Conservation (phyloP, 2,113 vertebrate genomes). For the Laticauda laticaudata region DNA sequence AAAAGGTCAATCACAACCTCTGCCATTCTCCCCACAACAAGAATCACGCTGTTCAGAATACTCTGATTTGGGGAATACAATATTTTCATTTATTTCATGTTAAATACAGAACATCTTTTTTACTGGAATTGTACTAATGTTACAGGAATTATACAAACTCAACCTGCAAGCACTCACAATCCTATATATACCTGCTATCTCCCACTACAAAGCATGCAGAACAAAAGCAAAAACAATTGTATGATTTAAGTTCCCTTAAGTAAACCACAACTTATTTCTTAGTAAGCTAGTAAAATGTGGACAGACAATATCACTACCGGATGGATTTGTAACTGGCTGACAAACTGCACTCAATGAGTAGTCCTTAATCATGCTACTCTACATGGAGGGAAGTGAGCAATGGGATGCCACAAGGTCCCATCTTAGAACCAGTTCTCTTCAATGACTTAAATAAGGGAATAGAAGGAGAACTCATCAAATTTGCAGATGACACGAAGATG, state of each 20-base stretch:
- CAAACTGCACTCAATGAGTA: neutral
- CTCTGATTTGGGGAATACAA: neutral
- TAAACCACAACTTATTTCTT: neutral
- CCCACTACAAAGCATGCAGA: neutral
- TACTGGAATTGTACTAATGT: neutral
- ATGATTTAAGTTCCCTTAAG: neutral
- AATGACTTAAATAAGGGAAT: neutral
- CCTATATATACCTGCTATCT: neutral
- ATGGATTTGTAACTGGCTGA: neutral
- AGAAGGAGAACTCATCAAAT: neutral
- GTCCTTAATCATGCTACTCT: neutral
- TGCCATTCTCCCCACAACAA: neutral
- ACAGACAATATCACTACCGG: neutral
- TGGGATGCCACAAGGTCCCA: neutral
- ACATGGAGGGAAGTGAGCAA: neutral
- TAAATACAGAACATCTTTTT: neutral
- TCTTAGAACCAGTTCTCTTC: neutral
- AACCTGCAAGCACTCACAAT: neutral
- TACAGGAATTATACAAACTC: neutral
- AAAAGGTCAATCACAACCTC: neutral
- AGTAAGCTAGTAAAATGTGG: neutral
- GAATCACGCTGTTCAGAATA: neutral
- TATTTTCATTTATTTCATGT: neutral
- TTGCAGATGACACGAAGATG: neutral
- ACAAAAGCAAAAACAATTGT: neutral